These are phyloP conservation scores for Spheniscus mendiculus DNA, from an alignment of 2,113 vertebrate genomes.

Conservation along the genomic window DNA sequence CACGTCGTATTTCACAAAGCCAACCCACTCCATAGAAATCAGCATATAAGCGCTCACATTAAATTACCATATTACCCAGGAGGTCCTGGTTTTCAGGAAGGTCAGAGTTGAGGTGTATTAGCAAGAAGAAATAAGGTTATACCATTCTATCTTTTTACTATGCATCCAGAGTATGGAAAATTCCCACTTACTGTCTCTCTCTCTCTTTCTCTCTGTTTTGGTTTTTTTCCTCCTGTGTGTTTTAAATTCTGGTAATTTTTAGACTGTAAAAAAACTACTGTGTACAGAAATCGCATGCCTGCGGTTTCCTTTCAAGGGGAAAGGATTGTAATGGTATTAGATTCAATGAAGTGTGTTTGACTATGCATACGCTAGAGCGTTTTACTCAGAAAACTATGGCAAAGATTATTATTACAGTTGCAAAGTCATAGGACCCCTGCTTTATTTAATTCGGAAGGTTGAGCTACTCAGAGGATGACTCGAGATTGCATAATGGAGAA, in stretches of 20 bases:
- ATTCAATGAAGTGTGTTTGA: not conserved
- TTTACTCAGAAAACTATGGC: not conserved
- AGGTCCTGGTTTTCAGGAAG: constrained; percentile 54
- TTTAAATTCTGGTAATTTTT: not conserved
- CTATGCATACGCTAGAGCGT: not conserved
- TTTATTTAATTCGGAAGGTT: not conserved
- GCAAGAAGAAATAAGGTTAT: constrained; percentile 48
- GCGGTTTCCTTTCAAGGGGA: not conserved
- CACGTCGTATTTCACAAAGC: constrained; percentile 62
- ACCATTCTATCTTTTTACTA: not conserved
- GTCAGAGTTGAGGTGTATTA: constrained; percentile 67
- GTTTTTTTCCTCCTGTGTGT: not conserved
- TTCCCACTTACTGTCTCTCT: not conserved
- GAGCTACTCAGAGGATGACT: not conserved
- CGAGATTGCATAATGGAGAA: not conserved
- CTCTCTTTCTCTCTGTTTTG: not conserved
- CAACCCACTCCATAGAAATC: constrained; percentile 49
- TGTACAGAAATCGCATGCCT: not conserved
- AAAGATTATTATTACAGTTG: not conserved
- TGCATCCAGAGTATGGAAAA: constrained; percentile 2
- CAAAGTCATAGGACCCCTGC: not conserved
- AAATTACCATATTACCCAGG: constrained; percentile 69
- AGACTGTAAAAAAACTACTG: not conserved
- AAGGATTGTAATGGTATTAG: not conserved
- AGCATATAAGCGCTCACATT: constrained; percentile 45